A percentile compares a stretch with the other conserved stretches of the same genome.
These are phyloP conservation scores for Anisognathus igniventris DNA, from an alignment of 2,797 vertebrate species.

Conservation along the genomic window DNA sequence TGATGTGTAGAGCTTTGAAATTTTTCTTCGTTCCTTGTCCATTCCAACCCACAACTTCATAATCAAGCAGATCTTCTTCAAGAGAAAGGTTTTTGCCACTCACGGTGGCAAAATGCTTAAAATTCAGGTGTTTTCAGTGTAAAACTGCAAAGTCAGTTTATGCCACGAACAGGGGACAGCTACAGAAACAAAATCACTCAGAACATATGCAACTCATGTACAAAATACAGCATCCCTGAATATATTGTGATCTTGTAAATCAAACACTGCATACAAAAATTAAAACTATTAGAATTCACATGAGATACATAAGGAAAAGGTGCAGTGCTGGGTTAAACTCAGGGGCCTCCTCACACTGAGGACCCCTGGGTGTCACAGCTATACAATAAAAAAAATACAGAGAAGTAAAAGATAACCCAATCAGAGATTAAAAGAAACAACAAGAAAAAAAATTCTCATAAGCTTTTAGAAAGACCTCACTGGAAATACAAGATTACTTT, in stretches of 20 bases:
- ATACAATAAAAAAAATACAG: background rate
- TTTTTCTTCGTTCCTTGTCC: background rate
- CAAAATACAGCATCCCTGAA: background rate
- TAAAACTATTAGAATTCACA: background rate
- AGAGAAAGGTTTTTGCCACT: background rate
- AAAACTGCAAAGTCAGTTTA: background rate
- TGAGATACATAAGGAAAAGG: background rate
- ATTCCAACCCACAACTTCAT: background rate
- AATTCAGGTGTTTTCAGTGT: background rate
- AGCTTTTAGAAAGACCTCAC: background rate
- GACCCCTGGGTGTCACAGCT: background rate
- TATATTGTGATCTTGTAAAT: background rate
- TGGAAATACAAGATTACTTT: background rate
- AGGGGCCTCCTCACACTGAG: background rate
- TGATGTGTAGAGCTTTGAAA: background rate
- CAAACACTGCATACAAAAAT: background rate
- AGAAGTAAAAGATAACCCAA: background rate
- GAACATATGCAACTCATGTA: background rate
- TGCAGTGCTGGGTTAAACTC: background rate
- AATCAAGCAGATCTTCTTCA: background rate
- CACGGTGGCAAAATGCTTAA: rapidly evolving
- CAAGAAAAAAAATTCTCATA: background rate
- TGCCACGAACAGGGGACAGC: background rate
- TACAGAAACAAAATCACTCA: background rate
- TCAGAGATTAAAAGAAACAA: background rate